These are phyloP conservation scores for Anarhynchus alexandrinus DNA, from an alignment of 2,113 vertebrate genomes.

Conservation along the genomic window DNA sequence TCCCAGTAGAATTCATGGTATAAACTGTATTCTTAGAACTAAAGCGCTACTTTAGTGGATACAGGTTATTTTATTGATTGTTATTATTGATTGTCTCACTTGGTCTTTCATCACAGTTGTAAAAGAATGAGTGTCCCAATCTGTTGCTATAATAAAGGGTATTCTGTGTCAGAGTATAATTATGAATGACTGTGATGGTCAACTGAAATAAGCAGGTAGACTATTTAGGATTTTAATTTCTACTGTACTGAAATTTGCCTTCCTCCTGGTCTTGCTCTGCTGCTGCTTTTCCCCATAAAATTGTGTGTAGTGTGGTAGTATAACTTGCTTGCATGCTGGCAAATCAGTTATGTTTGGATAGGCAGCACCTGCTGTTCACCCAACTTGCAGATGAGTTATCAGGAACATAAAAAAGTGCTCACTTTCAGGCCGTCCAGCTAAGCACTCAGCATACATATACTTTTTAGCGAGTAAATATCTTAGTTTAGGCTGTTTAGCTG, in stretches of 20 bases:
- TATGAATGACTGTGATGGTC: background rate
- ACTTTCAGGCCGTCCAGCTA: background rate
- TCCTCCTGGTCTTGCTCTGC: background rate
- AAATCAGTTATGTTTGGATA: background rate
- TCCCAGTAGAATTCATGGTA: background rate
- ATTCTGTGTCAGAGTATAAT: background rate
- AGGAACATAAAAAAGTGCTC: background rate
- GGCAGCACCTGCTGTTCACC: background rate
- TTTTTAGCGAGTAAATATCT: background rate
- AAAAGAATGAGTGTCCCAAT: background rate
- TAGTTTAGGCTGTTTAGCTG: background rate
- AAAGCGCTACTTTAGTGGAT: background rate
- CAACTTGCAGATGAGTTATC: background rate
- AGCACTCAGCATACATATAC: background rate
- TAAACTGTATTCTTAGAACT: background rate
- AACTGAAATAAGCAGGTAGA: background rate
- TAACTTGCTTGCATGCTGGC: background rate
- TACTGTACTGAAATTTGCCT: background rate
- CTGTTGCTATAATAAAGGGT: background rate
- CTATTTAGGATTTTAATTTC: background rate
- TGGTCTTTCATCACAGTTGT: background rate
- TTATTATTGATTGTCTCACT: background rate
- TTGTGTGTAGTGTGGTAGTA: too few relatives aligned
- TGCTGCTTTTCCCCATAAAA: background rate
- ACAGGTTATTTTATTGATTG: background rate